Base-by-base conservation (phyloP, 2,797 vertebrate genomes). In the Aphelocoma californica region DNA sequence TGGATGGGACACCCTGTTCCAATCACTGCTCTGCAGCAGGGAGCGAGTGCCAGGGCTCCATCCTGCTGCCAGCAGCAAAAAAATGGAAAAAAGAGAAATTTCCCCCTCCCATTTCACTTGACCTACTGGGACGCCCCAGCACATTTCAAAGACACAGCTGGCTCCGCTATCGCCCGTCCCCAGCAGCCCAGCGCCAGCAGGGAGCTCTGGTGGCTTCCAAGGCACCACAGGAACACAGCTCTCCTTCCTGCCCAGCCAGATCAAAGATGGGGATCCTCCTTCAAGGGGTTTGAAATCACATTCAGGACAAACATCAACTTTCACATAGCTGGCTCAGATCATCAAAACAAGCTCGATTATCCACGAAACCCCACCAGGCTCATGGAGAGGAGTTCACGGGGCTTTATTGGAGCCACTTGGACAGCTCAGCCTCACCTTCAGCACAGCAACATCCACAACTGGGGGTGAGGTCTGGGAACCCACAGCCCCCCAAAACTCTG, bases 321-420 rank as follows among this genome's bases (percentile, higher is more conserved):
- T 40, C 32, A 29, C 73, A n/a, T 36, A 87, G 80, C 88, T 75
- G 92, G 70, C 90, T 66, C 86, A 18, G 51, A 65, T 26, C 47
- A 36, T 7, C 86, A 28, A 36, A 81, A 86, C 71, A 12, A 42
- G 51, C 74, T 77, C 71, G 13, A 0, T 7, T 4, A 12, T 29
- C 62, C 65, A 66, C 7, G 1, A n/a, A 86, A 79, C n/a, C 47
- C 70, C 70, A 44, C 19, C 42, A 8, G 31, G 48, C 23, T 38
- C 38, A 3, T 0, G 2, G 42, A 25, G 10, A 14, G 23, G 70
- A 28, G 72, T 2, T 12, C 78, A 47, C 0, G 0, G 34, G 48
- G 50, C 34, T 88, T 32, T 7, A 8, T 0, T 44, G 72, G 65
- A 70, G 56, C 20, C 58, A 78, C 61, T 42, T 18, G 34, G 17